Percentiles rank a stretch among this genome's conserved stretches.
These are phyloP conservation scores for Parazoanthus swiftii DNA, from an alignment of 92 coral and sea anemone species.

Conservation along the genomic window DNA sequence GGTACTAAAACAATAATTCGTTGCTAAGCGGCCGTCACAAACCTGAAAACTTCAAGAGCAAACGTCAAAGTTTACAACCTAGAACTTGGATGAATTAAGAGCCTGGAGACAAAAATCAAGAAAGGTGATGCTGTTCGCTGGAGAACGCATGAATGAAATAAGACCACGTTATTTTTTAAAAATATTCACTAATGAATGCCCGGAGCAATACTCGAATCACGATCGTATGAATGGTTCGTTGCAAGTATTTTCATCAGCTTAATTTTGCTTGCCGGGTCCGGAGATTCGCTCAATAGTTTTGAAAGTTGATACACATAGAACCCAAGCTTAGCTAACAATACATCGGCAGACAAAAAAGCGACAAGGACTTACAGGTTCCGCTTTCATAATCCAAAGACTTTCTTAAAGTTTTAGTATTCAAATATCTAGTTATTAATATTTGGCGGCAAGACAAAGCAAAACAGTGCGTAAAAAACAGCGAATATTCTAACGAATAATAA, in stretches of 20 bases:
- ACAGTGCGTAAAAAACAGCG: background rate
- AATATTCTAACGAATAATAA: background rate
- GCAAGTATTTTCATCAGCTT: background rate
- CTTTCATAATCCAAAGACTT: background rate
- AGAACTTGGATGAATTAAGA: background rate
- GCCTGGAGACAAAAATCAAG: background rate
- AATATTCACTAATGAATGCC: background rate
- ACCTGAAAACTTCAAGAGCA: conserved; percentile 1
- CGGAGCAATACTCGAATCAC: background rate
- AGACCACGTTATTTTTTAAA: no score
- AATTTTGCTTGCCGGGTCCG: background rate
- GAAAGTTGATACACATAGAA: background rate
- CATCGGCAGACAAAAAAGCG: background rate
- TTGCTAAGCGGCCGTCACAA: conserved; percentile 12
- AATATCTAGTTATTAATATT: background rate
- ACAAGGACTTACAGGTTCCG: background rate
- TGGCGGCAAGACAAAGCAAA: conserved; percentile 4
- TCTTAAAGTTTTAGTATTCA: background rate
- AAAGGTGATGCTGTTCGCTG: background rate
- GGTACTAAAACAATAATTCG: background rate
- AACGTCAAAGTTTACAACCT: background rate
- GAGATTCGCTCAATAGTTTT: background rate
- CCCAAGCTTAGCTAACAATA: background rate
- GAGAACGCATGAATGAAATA: background rate
- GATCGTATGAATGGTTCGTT: background rate